Evolutionary conservation across 2,797 vertebrate species (phyloP).

Genomic region (Tragelaphus eurycerus): DNA sequence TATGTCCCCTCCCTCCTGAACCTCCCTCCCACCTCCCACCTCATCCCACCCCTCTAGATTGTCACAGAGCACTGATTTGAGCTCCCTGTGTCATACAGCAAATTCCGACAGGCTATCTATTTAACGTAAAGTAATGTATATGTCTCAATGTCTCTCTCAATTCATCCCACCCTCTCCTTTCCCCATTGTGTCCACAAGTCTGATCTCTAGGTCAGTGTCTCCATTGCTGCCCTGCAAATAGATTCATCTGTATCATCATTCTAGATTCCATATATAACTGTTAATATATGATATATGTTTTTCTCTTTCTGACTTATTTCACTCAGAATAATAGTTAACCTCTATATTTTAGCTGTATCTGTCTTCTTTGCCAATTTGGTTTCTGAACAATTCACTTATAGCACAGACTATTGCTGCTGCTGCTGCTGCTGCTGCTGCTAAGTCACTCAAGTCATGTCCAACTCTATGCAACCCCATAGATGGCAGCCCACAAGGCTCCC

Average conservation of each 20-base stretch:
- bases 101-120: not conserved
- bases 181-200: not conserved
- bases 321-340: not conserved
- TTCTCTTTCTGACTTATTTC: not conserved
- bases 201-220: not conserved
- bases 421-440: no score
- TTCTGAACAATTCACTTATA: not conserved
- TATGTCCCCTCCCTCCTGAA: not conserved
- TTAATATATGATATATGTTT: not conserved
- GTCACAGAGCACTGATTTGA: not conserved
- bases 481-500: no score
- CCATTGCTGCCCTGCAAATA: not conserved
- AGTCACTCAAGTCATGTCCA: fast-evolving
- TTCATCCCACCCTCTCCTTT: not conserved
- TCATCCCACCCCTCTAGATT: not conserved
- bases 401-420: not conserved
- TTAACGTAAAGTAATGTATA: not conserved
- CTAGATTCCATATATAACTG: not conserved
- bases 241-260: not conserved
- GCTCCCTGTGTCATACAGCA: not conserved
- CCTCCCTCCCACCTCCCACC: not conserved
- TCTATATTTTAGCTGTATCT: not conserved
- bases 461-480: no score
- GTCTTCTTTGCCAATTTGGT: not conserved
- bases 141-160: not conserved